Base-by-base conservation (phyloP, 2,797 vertebrate species). In the Xenops minutus region DNA sequence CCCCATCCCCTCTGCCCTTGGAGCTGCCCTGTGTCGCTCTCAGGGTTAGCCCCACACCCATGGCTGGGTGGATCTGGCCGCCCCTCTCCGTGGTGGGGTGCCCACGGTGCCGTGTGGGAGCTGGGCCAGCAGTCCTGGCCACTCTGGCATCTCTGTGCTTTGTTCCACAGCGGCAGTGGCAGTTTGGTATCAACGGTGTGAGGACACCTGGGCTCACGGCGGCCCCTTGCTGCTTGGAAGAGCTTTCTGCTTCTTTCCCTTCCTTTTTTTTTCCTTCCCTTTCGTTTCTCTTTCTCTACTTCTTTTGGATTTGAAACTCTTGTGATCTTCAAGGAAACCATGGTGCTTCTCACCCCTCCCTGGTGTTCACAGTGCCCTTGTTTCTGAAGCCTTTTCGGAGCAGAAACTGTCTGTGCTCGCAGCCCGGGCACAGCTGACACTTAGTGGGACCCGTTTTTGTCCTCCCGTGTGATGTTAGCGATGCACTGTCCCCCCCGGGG, bases 181-280 rank as follows among this genome's bases (percentile, higher is more conserved):
- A 99, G 99, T 97, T 98, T 99, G 98, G 99, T 99, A 98, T 99
- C 99, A 72, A 99, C 99, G 97, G 99, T 99, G 98, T 99, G 99
- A 99, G 98, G 98, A 98, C 98, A 98, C 98, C 98, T 97, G 96
- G 98, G 98, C 98, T 98, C 96, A 79, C 89, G 98, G 97, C 98
- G 98, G 98, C 98, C 98, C 98, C 98, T 95, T 73, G 97, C 98
- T 97, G 97, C 98, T 97, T 97, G 89, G 97, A 97, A 97, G 98
- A 97, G 96, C 97, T 96, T 96, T 96, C 97, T 85, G 96, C 97
- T 97, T 97, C 91, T 96, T 95, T 54, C 17, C 51, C 10, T 4
- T 3, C 9, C 6, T 23, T 43, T 62, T 49, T n/a, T 46, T 77
- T n/a, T 72, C 68, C 66, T 74, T n/a, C 64, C 71, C 29, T 43